Evolutionary conservation across 1,140 invertebrate species (phyloP).

Genomic region (Papilio polytes): DNA sequence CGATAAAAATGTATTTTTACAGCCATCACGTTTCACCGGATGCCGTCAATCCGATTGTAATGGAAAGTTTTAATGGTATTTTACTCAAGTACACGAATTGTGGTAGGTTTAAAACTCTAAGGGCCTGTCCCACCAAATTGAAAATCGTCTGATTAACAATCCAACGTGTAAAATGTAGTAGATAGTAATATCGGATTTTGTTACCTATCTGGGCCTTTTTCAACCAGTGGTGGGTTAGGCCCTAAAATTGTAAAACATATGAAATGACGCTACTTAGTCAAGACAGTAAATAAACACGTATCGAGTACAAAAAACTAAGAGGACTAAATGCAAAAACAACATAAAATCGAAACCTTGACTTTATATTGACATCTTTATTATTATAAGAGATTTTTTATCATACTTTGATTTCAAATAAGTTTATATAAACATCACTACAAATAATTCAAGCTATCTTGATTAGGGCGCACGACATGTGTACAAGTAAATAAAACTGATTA

Average conservation of each 20-base stretch:
- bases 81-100: background rate
- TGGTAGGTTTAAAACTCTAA: background rate
- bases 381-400: background rate
- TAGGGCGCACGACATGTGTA: background rate
- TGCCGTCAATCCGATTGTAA: background rate
- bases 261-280: too few species aligned
- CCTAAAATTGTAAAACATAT: too few species aligned
- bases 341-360: too few species aligned
- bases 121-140: too few species aligned
- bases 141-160: too few species aligned
- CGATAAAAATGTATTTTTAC: constrained; percentile 11
- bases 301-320: too few species aligned
- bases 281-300: too few species aligned
- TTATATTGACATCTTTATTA: background rate
- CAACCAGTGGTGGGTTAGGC: too few species aligned
- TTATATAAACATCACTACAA: background rate
- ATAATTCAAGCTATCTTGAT: background rate
- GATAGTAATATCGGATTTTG: too few species aligned
- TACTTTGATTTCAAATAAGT: background rate
- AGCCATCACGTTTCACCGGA: constrained; percentile 7
- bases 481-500: constrained; percentile 1
- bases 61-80: background rate
- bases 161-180: too few species aligned
- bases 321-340: too few species aligned
- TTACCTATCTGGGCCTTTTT: too few species aligned